These are phyloP conservation scores for Strigops habroptila DNA, from an alignment of 2,113 vertebrate species.

Conservation along the genomic window DNA sequence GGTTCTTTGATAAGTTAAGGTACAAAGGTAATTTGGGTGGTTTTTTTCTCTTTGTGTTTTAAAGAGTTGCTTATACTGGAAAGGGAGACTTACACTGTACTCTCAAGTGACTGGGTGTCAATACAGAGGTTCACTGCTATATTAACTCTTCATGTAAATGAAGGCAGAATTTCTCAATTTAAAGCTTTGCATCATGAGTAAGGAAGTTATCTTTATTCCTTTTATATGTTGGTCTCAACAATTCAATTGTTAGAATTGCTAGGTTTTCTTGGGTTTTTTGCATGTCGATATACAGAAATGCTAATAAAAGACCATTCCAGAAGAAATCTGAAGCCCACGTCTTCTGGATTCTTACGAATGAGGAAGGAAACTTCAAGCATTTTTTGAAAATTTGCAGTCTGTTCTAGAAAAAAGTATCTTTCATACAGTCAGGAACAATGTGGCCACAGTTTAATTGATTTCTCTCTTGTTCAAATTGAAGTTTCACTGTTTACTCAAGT, in stretches of 20 bases:
- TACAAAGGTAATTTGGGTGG: not conserved
- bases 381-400: not conserved
- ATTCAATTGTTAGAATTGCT: not conserved
- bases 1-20: not conserved
- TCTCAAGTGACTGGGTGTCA: not conserved
- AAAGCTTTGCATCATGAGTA: not conserved
- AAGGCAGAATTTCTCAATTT: not conserved
- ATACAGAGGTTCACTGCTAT: not conserved
- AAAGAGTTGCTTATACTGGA: not conserved
- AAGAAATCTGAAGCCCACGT: not conserved
- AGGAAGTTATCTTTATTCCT: not conserved
- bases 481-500: not conserved
- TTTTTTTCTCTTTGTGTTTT: not conserved
- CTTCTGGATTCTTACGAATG: not conserved
- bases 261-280: not conserved
- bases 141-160: not conserved
- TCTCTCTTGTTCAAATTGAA: not conserved
- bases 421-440: not conserved
- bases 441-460: not conserved
- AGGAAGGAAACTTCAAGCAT: not conserved
- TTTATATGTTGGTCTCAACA: not conserved
- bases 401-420: not conserved
- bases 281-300: not conserved
- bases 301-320: not conserved
- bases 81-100: not conserved